phyloP scores from a whole-genome alignment of 2,888 invertebrate species.

The Microchrysa polita region DNA sequence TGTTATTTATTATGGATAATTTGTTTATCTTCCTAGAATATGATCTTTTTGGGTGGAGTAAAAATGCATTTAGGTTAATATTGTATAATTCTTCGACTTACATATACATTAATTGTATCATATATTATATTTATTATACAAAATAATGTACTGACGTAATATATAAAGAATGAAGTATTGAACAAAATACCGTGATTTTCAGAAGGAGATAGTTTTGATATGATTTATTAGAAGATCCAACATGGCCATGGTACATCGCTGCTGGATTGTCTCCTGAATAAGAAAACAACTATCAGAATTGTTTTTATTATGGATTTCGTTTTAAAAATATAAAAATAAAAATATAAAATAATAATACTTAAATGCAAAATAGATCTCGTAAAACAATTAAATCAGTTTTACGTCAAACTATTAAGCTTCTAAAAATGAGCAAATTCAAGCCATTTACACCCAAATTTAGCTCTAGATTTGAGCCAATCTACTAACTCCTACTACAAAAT shows the following conservation, averaged over 20 bases:
- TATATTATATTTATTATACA: constrained; percentile 44
- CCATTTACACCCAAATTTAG: too few relatives aligned
- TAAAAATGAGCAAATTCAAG: too few relatives aligned
- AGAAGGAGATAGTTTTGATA: constrained; percentile 60
- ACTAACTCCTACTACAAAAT: too few relatives aligned
- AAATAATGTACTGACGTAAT: constrained; percentile 43
- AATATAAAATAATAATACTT: too few relatives aligned
- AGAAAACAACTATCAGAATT: too few relatives aligned
- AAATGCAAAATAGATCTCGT: too few relatives aligned
- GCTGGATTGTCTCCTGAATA: constrained; percentile 83
- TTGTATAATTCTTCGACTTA: constrained; percentile 27
- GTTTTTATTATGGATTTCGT: too few relatives aligned
- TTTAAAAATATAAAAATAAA: too few relatives aligned
- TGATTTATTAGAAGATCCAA: constrained; percentile 64
- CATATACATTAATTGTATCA: constrained; percentile 27
- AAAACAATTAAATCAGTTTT: too few relatives aligned
- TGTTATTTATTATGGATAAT: background rate
- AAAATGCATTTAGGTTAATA: constrained; percentile 7
- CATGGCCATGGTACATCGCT: constrained; percentile 74
- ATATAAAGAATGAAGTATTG: constrained; percentile 42
- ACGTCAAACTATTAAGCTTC: too few relatives aligned
- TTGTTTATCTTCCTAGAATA: background rate
- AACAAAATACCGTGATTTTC: constrained; percentile 44
- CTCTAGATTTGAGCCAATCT: too few relatives aligned
- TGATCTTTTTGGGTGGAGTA: constrained; percentile 17